Evolutionary conservation across 2,888 invertebrate genomes (phyloP).

Genomic region (Lysandra bellargus): DNA sequence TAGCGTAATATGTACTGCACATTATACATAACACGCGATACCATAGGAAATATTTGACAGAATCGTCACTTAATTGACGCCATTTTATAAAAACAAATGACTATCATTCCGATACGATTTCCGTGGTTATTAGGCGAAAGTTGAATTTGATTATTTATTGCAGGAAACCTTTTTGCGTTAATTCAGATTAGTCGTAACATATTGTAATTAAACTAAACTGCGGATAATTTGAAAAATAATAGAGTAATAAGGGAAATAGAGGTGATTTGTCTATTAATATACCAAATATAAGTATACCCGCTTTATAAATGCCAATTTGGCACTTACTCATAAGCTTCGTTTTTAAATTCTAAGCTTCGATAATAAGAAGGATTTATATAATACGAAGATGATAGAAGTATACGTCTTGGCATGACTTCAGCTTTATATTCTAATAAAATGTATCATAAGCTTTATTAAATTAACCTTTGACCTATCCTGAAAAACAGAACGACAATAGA

Average conservation of each 20-base stretch:
- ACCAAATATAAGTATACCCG: neutral
- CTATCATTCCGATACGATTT: neutral
- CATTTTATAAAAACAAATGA: slow-evolving; percentile 11
- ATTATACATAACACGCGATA: slow-evolving; percentile 26
- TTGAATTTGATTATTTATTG: neutral
- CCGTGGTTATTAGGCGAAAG: slow-evolving; percentile 27
- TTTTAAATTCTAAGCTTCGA: no score
- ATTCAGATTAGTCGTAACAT: neutral
- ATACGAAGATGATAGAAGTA: no score
- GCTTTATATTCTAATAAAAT: neutral
- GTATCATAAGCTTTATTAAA: neutral
- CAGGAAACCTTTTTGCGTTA: slow-evolving; percentile 8
- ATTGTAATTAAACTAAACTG: neutral
- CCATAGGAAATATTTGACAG: slow-evolving; percentile 29
- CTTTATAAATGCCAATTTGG: neutral
- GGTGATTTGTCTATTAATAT: neutral
- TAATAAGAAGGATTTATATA: no score
- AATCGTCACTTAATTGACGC: slow-evolving; percentile 25
- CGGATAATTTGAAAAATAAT: neutral
- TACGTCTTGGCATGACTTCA: neutral
- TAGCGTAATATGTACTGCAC: slow-evolving; percentile 32
- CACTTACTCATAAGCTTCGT: no score
- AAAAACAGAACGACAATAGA: neutral
- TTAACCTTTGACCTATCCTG: neutral
- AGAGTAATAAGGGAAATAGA: neutral